phyloP scores from a whole-genome alignment of 2,888 invertebrate genomes.

The Spodoptera exigua region DNA sequence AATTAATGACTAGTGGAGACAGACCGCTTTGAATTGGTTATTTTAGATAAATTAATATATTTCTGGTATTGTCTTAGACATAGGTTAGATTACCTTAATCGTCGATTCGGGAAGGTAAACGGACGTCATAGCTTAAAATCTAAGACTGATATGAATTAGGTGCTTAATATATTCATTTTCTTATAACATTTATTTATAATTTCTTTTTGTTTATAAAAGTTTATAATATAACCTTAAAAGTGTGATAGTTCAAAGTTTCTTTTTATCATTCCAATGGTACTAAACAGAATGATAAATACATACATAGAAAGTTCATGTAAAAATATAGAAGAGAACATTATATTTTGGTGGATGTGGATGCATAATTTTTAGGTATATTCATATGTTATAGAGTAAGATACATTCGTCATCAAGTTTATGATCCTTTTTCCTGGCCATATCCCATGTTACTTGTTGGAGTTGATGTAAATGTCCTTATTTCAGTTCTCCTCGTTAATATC shows the following conservation, averaged over 20 bases:
- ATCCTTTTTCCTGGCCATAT: not conserved
- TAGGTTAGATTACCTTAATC: slow-evolving; percentile 41
- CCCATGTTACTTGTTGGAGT: too few relatives aligned
- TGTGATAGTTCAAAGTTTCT: slow-evolving; percentile 30
- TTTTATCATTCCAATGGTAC: slow-evolving; percentile 46
- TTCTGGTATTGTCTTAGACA: slow-evolving; percentile 40
- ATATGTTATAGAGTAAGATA: slow-evolving; percentile 5
- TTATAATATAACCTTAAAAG: slow-evolving; percentile 26
- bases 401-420: slow-evolving; percentile 10
- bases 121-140: slow-evolving; percentile 61
- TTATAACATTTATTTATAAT: slow-evolving; percentile 26
- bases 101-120: slow-evolving; percentile 30
- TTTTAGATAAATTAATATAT: slow-evolving; percentile 20
- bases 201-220: slow-evolving; percentile 41
- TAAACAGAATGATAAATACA: slow-evolving; percentile 21
- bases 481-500: too few relatives aligned
- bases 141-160: slow-evolving; percentile 76
- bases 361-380: slow-evolving; percentile 17
- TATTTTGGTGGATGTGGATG: slow-evolving; percentile 16
- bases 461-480: too few relatives aligned
- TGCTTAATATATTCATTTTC: slow-evolving; percentile 65
- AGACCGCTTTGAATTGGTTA: slow-evolving; percentile 23
- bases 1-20: slow-evolving; percentile 20
- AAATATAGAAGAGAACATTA: slow-evolving; percentile 1
- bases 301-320: slow-evolving; percentile 4